Base-by-base conservation (phyloP, 2,888 invertebrate genomes). In the Cotesia congregata region DNA sequence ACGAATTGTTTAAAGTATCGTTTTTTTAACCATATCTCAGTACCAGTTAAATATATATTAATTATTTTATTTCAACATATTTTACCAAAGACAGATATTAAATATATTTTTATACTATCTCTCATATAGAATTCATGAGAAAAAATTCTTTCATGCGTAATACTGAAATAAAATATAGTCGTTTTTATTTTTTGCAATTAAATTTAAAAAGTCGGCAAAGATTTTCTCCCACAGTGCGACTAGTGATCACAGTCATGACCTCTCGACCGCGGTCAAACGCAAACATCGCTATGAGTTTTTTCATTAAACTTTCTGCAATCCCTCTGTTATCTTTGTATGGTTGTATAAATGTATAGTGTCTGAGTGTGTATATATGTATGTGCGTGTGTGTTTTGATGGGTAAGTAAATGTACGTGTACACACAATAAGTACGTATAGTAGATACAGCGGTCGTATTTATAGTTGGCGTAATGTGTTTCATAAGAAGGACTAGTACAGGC, bases 171-270 rank as follows among this genome's bases (percentile, higher is more conserved):
- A 15, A 20, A 62, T 15, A 15, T 17, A 7, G 5, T 62, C 17
- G 15, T 20, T 62, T 15, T 17, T 17, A 15, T 62, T 17, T 17
- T 20, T 62, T 62, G 62, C 15, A 15, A 7, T 65, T 65, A 17
- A 65, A 62, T 15, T 62, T 62, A n/a, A 9, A 7, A 62, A 7
- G 9, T 38, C 20, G 38, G 12, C 5, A 30, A 30, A 65, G 20
- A 17, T 65, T 65, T 65, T 65, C 30, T 65, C 65, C 65, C 38
- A 65, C 12, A 30, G 65, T 38, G 30, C 50, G 7, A 50, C 9
- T 50, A 50, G 12, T 50, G 50, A 50, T 30, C 65, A 20, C 65
- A 65, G 65, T 65, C 65, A 30, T 65, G 65, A 65, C 65, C 65
- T 65, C 12, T 65, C 12, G 30, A 7, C 65, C 65, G 38, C 65